Base-by-base conservation (phyloP, 1,140 invertebrate genomes). In the Lepidurus apus region DNA sequence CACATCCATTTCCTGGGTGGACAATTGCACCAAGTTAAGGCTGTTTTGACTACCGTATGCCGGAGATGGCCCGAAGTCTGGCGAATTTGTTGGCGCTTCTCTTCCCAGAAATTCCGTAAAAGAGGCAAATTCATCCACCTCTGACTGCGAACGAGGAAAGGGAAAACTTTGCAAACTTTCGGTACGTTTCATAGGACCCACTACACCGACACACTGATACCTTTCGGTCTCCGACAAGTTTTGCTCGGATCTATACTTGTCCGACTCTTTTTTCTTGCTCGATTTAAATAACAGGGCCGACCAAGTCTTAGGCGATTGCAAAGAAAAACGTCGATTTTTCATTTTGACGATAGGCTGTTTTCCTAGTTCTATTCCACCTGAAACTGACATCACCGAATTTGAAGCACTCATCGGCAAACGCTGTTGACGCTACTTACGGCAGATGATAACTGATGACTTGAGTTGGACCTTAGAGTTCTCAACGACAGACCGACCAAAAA, bases 41-140 rank as follows among this genome's bases (percentile, higher is more conserved):
- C 53, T 65, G 53, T 65, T 65, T 65, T 65, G 53, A 65, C 53
- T 65, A n/a, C 53, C 53, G 53, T 65, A 65, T 21, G 53, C 53
- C 13, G 53, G 53, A 65, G 53, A 65, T 17, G 53, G 53, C 6
- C 53, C 53, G 21, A n/a, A 65, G 21, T 65, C 53, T 21, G 53
- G 53, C 53, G 53, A 65, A 65, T 65, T 65, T 13, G 53, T 13
- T 21, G 53, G 53, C 21, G 21, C 53, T n/a, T 65, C 53, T 21
- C 53, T 9, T 7, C 53, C 53, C 13, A 65, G 21, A 21, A 65
- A 65, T 21, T 65, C 53, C 17, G 53, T 65, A 65, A 65, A 65
- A 21, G 17, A 13, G 13, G 53, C 53, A 21, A 65, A 65, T n/a
- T n/a, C 17, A 17, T 65, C 53, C 17, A 65, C 17, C 53, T 13